A percentile compares a stretch with the other conserved stretches of the same genome.
Conservation (phyloP, 1,140 invertebrate genomes). For the Leptinotarsa defecta region DNA sequence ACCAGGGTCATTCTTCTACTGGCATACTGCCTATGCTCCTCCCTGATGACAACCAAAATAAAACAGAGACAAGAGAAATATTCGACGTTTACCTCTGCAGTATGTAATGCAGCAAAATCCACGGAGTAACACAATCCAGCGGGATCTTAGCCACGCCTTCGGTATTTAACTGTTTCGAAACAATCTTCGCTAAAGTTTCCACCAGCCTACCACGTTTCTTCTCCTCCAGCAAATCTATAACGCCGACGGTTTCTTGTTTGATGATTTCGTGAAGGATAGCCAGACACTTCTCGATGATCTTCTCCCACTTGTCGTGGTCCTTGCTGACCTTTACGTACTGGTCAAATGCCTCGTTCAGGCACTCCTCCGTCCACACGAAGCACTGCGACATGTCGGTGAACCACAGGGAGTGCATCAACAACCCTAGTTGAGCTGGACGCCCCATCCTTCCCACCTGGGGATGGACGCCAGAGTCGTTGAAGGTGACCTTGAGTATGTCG, state of each 20-base stretch:
- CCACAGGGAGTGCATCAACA: slow-evolving; percentile 77
- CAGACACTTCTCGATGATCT: slow-evolving; percentile 69
- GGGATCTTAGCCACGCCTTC: slow-evolving; percentile 69
- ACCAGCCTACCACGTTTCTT: slow-evolving; percentile 68
- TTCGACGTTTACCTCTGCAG: slow-evolving; percentile 62
- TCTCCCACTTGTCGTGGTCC: slow-evolving; percentile 62
- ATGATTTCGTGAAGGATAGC: slow-evolving; percentile 70
- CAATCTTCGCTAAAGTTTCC: slow-evolving; percentile 74
- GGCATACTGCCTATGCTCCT: slow-evolving; percentile 60
- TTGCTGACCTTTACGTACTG: slow-evolving; percentile 56
- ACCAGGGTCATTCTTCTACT: slow-evolving; percentile 53
- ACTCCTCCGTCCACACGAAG: slow-evolving; percentile 76
- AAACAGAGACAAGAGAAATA: neutral
- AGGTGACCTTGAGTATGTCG: slow-evolving; percentile 65
- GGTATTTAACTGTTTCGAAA: slow-evolving; percentile 73
- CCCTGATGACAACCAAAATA: slow-evolving; percentile 43
- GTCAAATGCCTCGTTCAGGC: slow-evolving; percentile 62
- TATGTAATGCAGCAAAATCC: slow-evolving; percentile 82
- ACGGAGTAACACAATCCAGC: slow-evolving; percentile 74
- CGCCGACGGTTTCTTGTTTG: slow-evolving; percentile 61
- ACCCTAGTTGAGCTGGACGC: slow-evolving; percentile 61
- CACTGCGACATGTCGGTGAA: slow-evolving; percentile 65
- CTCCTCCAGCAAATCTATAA: slow-evolving; percentile 62
- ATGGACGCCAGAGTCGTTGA: slow-evolving; percentile 53
- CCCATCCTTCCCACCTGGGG: slow-evolving; percentile 54